Conservation (phyloP, 2,113 vertebrate species). For the Vicugna pacos region DNA sequence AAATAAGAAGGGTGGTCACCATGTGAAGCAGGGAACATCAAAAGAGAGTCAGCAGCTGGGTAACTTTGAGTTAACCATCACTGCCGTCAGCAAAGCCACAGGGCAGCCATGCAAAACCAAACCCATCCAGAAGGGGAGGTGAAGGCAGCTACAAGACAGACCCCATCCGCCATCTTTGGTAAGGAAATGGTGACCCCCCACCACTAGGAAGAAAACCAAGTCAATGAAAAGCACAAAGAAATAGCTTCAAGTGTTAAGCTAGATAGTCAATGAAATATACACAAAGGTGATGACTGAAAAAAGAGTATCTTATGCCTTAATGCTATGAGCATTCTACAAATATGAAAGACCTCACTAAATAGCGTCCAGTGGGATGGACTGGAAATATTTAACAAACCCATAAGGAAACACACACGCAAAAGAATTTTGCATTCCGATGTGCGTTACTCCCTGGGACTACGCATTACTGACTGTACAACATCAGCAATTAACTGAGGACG, state of each 20-base stretch:
- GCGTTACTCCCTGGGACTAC: constrained; percentile 60
- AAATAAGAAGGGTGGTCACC: background rate
- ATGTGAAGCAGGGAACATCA: background rate
- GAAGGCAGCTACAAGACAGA: background rate
- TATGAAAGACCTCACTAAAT: constrained; percentile 74
- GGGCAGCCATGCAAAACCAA: background rate
- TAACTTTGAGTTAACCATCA: background rate
- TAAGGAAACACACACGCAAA: constrained; percentile 42
- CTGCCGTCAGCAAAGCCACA: background rate
- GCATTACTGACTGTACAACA: constrained; percentile 64
- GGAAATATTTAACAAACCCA: constrained; percentile 73
- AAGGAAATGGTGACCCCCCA: background rate
- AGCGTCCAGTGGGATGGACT: constrained; percentile 47
- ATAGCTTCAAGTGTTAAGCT: background rate
- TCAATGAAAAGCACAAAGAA: constrained; percentile 21
- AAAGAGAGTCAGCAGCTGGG: constrained; percentile 43
- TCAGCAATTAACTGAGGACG: constrained; percentile 42
- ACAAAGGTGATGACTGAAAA: background rate
- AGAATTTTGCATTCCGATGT: constrained; percentile 53
- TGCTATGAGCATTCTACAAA: constrained; percentile 61
- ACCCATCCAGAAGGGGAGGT: constrained; percentile 11
- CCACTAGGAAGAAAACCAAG: constrained; percentile 9
- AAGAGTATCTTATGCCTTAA: constrained; percentile 40
- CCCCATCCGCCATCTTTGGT: background rate
- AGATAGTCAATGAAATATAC: background rate